phyloP scores from a whole-genome alignment of 2,797 vertebrate genomes.

The Silurus aristotelis region DNA sequence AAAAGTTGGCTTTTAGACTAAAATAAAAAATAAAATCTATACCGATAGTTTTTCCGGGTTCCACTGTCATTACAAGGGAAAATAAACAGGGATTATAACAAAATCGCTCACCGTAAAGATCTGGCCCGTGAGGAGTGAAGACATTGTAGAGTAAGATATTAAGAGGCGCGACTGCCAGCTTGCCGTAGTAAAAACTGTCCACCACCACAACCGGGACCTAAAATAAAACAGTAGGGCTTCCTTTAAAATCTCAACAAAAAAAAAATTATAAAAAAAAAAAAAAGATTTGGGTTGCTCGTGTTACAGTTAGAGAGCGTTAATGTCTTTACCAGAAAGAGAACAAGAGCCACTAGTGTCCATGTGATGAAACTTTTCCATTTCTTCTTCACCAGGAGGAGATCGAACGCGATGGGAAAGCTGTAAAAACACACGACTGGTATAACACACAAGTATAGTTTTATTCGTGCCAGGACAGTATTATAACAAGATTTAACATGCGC shows the following conservation, averaged over 20 bases:
- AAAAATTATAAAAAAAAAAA: neutral
- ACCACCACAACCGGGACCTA: slow-evolving; percentile 87
- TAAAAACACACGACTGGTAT: slow-evolving; percentile 16
- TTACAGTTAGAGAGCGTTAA: too few species aligned
- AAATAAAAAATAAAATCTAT: too few species aligned
- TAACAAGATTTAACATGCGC: neutral
- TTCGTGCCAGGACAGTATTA: neutral
- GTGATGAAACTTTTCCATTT: slow-evolving; percentile 88
- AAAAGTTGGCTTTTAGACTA: too few species aligned
- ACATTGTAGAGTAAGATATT: slow-evolving; percentile 96
- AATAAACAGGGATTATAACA: too few species aligned
- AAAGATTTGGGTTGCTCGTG: neutral
- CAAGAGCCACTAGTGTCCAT: slow-evolving; percentile 83
- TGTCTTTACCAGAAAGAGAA: slow-evolving; percentile 86
- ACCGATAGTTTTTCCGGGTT: too few species aligned
- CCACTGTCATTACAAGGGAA: too few species aligned
- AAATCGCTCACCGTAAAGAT: slow-evolving; percentile 89
- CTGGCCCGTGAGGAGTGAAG: slow-evolving; percentile 93
- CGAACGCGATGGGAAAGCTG: slow-evolving; percentile 92
- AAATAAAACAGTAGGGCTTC: slow-evolving; percentile 26
- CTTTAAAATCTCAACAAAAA: neutral
- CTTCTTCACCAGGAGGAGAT: slow-evolving; percentile 85
- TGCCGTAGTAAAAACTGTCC: slow-evolving; percentile 95
- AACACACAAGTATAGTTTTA: neutral
- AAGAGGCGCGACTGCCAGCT: slow-evolving; percentile 89